Evolutionary conservation across 2,797 vertebrate species (phyloP).

Genomic region (Philypnodon macrostomus): DNA sequence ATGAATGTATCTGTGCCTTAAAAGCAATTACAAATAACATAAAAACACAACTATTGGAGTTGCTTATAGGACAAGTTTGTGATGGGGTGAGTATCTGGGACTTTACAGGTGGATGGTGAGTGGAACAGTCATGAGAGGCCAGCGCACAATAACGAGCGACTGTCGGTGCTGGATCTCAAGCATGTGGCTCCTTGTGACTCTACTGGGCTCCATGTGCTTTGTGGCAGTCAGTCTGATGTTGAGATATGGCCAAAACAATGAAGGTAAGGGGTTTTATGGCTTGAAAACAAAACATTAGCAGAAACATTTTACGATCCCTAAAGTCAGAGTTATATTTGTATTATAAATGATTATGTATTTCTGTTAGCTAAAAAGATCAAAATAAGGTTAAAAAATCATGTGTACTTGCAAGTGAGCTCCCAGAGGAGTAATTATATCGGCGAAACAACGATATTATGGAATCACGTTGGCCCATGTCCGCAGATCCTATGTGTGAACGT

Average conservation of each 20-base stretch:
- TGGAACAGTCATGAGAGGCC: conserved; percentile 73
- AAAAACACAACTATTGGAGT: too few species aligned
- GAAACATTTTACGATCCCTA: too few species aligned
- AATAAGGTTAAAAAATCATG: conserved; percentile 23
- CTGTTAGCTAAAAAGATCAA: too few species aligned
- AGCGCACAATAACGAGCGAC: conserved; percentile 54
- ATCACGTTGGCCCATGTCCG: too few species aligned
- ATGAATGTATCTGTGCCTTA: too few species aligned
- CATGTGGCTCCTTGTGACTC: conserved; percentile 61
- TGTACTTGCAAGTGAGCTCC: conserved; percentile 38
- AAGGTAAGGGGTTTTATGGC: neutral
- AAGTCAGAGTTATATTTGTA: too few species aligned
- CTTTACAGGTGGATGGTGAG: conserved; percentile 56
- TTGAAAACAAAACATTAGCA: conserved; percentile 5
- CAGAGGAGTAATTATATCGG: conserved; percentile 37
- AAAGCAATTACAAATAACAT: too few species aligned
- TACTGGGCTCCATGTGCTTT: conserved; percentile 71
- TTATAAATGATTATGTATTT: too few species aligned
- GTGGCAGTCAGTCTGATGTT: conserved; percentile 69
- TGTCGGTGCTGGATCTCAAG: conserved; percentile 63
- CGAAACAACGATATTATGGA: too few species aligned
- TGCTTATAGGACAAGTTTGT: conserved; percentile 6
- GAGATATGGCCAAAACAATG: conserved; percentile 58
- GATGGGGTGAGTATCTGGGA: conserved; percentile 23
- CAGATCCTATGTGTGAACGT: too few species aligned